Evolutionary conservation across 1,140 invertebrate species (phyloP).

Genomic region (Macrobrachium nipponense): DNA sequence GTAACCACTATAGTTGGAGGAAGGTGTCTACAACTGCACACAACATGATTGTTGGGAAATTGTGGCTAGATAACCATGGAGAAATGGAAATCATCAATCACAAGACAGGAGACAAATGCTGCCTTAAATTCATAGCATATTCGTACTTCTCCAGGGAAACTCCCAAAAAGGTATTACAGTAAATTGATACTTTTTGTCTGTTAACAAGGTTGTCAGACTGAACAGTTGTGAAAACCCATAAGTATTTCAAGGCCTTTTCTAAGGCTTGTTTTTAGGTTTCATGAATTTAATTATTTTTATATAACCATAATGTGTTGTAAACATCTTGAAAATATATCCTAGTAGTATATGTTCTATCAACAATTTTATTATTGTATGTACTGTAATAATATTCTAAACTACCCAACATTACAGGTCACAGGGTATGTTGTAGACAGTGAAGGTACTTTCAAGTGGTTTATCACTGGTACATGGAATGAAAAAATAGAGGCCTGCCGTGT

Average conservation of each 20-base stretch:
- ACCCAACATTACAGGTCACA: constrained; percentile 73
- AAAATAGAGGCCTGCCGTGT: constrained; percentile 95
- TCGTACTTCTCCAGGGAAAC: constrained; percentile 97
- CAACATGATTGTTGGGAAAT: constrained; percentile 98
- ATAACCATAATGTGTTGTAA: too few species aligned
- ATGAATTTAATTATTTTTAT: too few species aligned
- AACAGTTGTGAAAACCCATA: background rate
- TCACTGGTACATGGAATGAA: constrained; percentile 95
- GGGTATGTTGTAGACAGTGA: constrained; percentile 77
- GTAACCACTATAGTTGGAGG: constrained; percentile 95
- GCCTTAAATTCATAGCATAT: constrained; percentile 96
- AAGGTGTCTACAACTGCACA: constrained; percentile 99
- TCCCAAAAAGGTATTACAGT: constrained; percentile 83
- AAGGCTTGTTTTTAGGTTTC: too few species aligned
- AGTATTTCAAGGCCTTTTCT: too few species aligned
- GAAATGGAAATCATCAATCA: constrained; percentile 97
- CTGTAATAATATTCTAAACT: background rate
- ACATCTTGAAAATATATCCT: too few species aligned
- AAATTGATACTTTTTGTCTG: background rate
- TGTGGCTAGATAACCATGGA: constrained; percentile 99
- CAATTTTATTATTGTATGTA: background rate
- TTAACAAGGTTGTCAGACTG: background rate
- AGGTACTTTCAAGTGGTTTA: constrained; percentile 79
- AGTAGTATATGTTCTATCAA: background rate
- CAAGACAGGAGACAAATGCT: constrained; percentile 89